These are phyloP conservation scores for Hylia prasina DNA, from an alignment of 2,113 vertebrate genomes.

Conservation along the genomic window DNA sequence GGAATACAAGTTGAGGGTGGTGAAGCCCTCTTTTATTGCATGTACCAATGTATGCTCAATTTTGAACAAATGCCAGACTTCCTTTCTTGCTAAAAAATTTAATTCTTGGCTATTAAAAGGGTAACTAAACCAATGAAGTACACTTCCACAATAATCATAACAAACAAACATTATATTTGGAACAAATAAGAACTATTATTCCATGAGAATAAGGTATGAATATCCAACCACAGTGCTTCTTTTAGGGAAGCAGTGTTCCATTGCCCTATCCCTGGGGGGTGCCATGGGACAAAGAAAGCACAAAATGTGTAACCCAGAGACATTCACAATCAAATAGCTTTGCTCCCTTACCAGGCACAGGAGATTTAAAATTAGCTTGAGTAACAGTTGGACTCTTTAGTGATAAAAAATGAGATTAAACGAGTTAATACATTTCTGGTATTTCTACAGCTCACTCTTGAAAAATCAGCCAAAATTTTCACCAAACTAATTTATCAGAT, in stretches of 20 bases:
- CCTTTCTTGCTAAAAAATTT: background rate
- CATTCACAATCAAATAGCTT: background rate
- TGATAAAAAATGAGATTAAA: background rate
- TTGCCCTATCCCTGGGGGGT: background rate
- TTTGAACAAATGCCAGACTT: background rate
- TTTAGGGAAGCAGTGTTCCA: background rate
- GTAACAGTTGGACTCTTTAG: background rate
- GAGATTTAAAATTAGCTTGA: background rate
- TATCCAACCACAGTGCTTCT: background rate
- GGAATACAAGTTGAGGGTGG: background rate
- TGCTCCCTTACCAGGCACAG: background rate
- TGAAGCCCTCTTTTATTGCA: background rate
- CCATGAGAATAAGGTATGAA: background rate
- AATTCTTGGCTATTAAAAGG: background rate
- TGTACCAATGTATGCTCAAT: background rate
- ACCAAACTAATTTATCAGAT: background rate
- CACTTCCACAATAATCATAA: background rate
- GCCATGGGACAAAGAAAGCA: background rate
- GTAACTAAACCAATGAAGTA: background rate
- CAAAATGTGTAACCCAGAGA: background rate
- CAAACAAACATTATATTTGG: background rate
- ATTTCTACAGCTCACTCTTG: background rate
- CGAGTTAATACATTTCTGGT: background rate
- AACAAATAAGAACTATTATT: background rate
- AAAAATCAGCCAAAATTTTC: background rate